Evolutionary conservation across 2,797 vertebrate genomes (phyloP).

Genomic region (Myiotriccus ornatus): DNA sequence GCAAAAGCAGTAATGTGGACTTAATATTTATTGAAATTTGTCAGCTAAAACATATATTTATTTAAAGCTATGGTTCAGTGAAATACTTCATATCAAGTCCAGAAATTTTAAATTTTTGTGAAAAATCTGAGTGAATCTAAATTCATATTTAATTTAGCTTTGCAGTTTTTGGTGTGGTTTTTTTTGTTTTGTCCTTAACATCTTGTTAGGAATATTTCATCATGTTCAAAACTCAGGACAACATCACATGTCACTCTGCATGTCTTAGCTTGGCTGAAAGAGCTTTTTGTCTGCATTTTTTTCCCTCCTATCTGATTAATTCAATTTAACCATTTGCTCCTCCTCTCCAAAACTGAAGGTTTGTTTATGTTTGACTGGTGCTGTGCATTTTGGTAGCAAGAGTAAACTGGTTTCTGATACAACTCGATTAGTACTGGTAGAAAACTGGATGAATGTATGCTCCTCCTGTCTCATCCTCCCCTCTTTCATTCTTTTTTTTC

Average conservation of each 20-base stretch:
- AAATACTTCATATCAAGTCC: neutral
- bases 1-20: neutral
- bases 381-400: neutral
- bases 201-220: neutral
- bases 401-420: neutral
- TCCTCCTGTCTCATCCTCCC: neutral
- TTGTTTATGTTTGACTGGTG: constrained; percentile 6
- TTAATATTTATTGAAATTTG: neutral
- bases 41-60: neutral
- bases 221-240: constrained; percentile 15
- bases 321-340: neutral
- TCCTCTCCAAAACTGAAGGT: neutral
- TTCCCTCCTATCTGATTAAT: neutral
- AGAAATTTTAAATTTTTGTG: neutral
- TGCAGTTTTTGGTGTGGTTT: neutral
- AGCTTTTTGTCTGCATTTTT: constrained; percentile 21
- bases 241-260: constrained; percentile 36
- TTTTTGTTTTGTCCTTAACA: neutral
- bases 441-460: neutral
- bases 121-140: neutral
- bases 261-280: constrained; percentile 39
- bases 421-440: neutral
- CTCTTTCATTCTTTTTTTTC: neutral
- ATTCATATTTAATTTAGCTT: neutral
- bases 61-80: neutral